A percentile compares a stretch with the other conserved stretches of the same genome.
Evolutionary conservation across 2,797 vertebrate genomes (phyloP).

Genomic region (Myripristis murdjan): DNA sequence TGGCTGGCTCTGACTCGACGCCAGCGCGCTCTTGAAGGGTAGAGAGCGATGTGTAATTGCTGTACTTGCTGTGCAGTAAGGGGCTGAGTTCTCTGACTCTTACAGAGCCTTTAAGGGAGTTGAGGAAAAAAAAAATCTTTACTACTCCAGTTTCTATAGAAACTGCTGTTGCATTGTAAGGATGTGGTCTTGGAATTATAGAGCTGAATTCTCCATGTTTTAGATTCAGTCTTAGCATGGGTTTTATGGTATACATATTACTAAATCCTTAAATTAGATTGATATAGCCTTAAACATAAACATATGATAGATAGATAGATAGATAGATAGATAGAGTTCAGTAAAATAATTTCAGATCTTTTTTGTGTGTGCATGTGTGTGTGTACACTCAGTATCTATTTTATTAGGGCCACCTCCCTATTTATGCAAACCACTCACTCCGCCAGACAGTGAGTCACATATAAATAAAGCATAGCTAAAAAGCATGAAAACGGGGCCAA

Average conservation of each 20-base stretch:
- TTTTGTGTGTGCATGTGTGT: neutral
- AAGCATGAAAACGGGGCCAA: neutral
- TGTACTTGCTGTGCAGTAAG: constrained; percentile 56
- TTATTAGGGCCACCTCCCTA: constrained; percentile 7
- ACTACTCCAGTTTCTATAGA: constrained; percentile 71
- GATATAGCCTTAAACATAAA: too few relatives aligned
- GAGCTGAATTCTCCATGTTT: neutral
- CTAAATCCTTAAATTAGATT: too few relatives aligned
- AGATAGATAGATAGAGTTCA: too few relatives aligned
- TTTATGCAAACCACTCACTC: constrained; percentile 17
- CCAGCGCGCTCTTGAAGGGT: constrained; percentile 50
- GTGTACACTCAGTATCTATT: constrained; percentile 3
- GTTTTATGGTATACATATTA: constrained; percentile 54
- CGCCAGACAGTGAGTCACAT: constrained; percentile 10
- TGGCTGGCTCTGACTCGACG: constrained; percentile 55
- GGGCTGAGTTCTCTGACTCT: constrained; percentile 46
- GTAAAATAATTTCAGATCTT: too few relatives aligned
- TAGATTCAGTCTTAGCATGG: constrained; percentile 35
- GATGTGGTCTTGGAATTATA: constrained; percentile 56
- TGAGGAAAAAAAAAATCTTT: constrained; percentile 52
- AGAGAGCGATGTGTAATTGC: constrained; percentile 64
- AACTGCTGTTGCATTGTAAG: constrained; percentile 72
- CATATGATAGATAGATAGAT: too few relatives aligned
- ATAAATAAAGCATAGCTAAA: constrained; percentile 16
- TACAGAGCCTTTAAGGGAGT: constrained; percentile 3